Base-by-base conservation (phyloP, 2,888 invertebrate genomes). In the Eilema caniola region DNA sequence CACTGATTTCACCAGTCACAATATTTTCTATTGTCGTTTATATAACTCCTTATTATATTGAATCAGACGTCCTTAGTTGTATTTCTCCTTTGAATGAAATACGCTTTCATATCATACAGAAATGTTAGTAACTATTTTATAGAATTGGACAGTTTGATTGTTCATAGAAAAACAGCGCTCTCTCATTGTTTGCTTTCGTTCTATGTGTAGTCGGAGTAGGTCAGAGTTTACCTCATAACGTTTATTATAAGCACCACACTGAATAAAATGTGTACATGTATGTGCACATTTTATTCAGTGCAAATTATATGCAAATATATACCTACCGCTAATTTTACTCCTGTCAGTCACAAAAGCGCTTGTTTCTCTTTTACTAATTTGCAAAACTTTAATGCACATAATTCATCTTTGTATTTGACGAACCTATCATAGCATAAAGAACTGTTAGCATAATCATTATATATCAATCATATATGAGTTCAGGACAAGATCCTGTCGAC, bases 361-460 rank as follows among this genome's bases (percentile, higher is more conserved):
- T 41, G 16, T 41, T 41, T 41, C 41, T 41, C 41, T 41, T 41
- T 41, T 41, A 41, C 16, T 41, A 4, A 5, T 7, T 5, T 47
- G 7, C 47, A 16, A 33, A 12, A 23, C 5, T 20, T 47, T 20
- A 20, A 14, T 20, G 0, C 20, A 20, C 1, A 20, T 1, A 47
- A 20, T 20, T 5, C 3, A 47, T 20, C 20, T 47, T 47, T 20
- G 8, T 37, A 16, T 24, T 62, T 24, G 69, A 68, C 71, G 82
- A 67, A 80, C 74, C 77, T 79, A 66, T 59, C 16, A 31, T 31
- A n/a, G 41, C 24, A 63, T 66, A 69, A 68, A 12, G 11, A 53
- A 23, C 59, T 8, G 74, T 81, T 81, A 76, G 28, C 83, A 81
- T 81, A 77, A 56, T 72, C 47, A 64, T 83, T 72, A 66, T 83